Percentiles rank a stretch among this genome's conserved stretches.
Evolutionary conservation across 2,888 invertebrate genomes (phyloP).

Genomic region (Lepidonotus clava): DNA sequence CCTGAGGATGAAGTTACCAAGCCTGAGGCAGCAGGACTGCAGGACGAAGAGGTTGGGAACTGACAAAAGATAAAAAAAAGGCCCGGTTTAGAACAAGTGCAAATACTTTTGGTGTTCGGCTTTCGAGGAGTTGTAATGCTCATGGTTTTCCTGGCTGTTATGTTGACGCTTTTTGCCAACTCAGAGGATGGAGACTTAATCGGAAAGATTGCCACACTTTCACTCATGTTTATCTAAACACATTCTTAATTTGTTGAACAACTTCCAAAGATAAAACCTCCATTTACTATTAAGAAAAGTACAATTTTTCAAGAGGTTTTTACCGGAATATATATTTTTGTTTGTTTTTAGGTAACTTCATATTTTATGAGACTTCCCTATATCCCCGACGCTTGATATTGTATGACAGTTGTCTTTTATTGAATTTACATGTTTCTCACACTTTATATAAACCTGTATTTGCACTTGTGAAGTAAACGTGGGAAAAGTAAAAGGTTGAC

Average conservation of each 20-base stretch:
- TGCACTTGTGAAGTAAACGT: too few species aligned
- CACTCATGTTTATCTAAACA: neutral
- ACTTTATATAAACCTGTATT: too few species aligned
- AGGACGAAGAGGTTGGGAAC: conserved; percentile 12
- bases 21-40: neutral
- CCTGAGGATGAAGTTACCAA: conserved; percentile 6
- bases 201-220: neutral
- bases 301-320: neutral
- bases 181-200: conserved; percentile 2
- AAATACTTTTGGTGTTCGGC: conserved; percentile 37
- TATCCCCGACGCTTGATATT: too few species aligned
- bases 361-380: too few species aligned
- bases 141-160: neutral
- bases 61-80: neutral
- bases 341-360: too few species aligned
- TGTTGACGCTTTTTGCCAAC: neutral
- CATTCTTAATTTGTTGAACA: neutral
- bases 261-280: too few species aligned
- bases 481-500: too few species aligned
- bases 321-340: too few species aligned
- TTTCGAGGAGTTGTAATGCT: conserved; percentile 5
- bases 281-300: too few species aligned
- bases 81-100: conserved; percentile 7
- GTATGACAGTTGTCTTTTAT: too few species aligned
- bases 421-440: too few species aligned